Evolutionary conservation across 2,797 vertebrate species (phyloP).

Genomic region (Hypotaenidia philippensis): DNA sequence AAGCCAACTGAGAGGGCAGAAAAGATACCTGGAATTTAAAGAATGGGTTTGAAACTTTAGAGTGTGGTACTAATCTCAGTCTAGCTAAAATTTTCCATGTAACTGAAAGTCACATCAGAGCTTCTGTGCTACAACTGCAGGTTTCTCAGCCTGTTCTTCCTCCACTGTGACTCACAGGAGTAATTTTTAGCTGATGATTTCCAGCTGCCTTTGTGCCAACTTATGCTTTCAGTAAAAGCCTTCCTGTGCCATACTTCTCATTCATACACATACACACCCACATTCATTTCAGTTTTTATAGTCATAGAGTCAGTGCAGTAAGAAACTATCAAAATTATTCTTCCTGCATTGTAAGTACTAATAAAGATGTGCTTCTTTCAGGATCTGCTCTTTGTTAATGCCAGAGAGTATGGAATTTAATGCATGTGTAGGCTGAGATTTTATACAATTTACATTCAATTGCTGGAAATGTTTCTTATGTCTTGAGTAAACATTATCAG

Average conservation of each 20-base stretch:
- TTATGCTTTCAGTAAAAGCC: neutral
- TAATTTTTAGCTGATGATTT: slow-evolving; percentile 2
- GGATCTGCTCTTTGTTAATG: neutral
- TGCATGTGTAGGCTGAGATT: neutral
- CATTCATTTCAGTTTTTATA: neutral
- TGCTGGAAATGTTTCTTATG: slow-evolving; percentile 48
- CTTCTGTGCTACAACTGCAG: neutral
- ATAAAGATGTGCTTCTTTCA: neutral
- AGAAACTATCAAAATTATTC: neutral
- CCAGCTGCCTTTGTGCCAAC: slow-evolving; percentile 1
- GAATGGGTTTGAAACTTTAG: neutral
- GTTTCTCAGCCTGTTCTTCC: neutral
- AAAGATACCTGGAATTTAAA: neutral
- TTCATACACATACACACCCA: neutral
- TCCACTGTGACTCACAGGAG: neutral
- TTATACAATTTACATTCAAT: neutral
- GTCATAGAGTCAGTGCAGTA: neutral
- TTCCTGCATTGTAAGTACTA: neutral
- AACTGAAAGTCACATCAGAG: neutral
- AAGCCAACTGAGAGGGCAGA: neutral
- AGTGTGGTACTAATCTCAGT: neutral
- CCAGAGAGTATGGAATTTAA: neutral
- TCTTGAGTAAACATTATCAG: slow-evolving; percentile 25
- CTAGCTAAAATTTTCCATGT: neutral
- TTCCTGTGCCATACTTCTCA: neutral